Percentiles rank a stretch among this genome's conserved stretches.
Evolutionary conservation across 2,113 vertebrate species (phyloP).

Genomic region (Petrocephalus zakoni): DNA sequence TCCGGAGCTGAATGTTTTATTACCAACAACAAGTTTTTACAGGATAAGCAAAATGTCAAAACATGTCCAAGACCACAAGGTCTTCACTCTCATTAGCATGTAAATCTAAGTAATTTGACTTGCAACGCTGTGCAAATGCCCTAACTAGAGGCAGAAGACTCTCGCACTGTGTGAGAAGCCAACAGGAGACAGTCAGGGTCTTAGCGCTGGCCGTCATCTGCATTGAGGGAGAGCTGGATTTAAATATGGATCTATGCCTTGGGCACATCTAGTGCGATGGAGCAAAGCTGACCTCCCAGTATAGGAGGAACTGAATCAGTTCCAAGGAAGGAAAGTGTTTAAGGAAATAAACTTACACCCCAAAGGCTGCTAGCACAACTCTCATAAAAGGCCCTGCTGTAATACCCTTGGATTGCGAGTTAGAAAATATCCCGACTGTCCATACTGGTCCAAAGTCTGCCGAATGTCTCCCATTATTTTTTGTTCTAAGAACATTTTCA

Average conservation of each 20-base stretch:
- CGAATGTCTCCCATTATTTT: neutral
- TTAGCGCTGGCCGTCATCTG: neutral
- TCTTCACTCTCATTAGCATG: neutral
- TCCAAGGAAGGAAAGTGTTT: neutral
- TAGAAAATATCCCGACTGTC: neutral
- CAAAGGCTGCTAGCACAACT: neutral
- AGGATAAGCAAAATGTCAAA: neutral
- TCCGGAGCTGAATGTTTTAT: neutral
- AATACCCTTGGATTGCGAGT: neutral
- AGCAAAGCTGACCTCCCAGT: neutral
- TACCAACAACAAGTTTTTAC: neutral
- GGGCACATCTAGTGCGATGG: neutral
- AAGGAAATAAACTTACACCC: neutral
- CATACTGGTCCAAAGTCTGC: neutral
- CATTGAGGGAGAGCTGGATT: neutral
- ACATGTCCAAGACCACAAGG: neutral
- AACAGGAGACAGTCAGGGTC: neutral
- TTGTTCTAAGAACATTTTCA: neutral
- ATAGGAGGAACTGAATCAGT: neutral
- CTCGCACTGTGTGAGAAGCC: neutral
- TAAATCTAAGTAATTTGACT: conserved; percentile 1
- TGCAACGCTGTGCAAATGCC: neutral
- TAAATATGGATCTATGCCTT: neutral
- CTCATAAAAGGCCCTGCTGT: neutral
- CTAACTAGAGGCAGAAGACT: neutral